Evolutionary conservation across 2,797 vertebrate genomes (phyloP).

Genomic region (Furcifer pardalis): DNA sequence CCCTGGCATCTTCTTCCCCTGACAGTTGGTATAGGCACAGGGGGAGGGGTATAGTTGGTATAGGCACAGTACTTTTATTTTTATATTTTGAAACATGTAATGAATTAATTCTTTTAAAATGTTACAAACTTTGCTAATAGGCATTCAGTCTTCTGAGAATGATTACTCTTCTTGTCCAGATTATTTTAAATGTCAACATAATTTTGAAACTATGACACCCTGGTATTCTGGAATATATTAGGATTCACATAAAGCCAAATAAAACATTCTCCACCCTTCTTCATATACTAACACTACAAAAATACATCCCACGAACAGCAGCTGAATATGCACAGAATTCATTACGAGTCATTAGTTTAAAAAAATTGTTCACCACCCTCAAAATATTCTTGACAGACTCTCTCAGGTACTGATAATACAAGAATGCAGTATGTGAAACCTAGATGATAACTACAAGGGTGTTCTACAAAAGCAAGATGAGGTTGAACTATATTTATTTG

Average conservation of each 20-base stretch:
- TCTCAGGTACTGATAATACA: background rate
- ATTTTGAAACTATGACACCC: background rate
- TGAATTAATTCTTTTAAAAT: background rate
- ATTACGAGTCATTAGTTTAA: background rate
- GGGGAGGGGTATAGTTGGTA: no score
- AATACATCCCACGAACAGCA: background rate
- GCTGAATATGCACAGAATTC: background rate
- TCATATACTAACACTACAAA: background rate
- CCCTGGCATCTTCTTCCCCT: no score
- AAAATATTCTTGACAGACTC: background rate
- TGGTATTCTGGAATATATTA: background rate
- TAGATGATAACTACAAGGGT: background rate
- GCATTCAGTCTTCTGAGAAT: background rate
- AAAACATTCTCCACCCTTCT: constrained; percentile 8
- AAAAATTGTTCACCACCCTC: background rate
- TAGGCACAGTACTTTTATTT: no score
- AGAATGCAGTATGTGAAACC: background rate
- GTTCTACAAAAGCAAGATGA: constrained; percentile 17
- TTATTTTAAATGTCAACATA: constrained; percentile 13
- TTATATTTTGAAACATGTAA: background rate
- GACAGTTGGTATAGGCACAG: no score
- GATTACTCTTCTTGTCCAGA: background rate
- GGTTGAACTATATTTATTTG: constrained; percentile 3
- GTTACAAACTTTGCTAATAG: background rate
- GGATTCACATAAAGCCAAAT: constrained; percentile 7